Percentiles rank a stretch among this genome's conserved stretches.
Evolutionary conservation across 2,888 invertebrate species (phyloP).

Genomic region (Dryadula phaetusa): DNA sequence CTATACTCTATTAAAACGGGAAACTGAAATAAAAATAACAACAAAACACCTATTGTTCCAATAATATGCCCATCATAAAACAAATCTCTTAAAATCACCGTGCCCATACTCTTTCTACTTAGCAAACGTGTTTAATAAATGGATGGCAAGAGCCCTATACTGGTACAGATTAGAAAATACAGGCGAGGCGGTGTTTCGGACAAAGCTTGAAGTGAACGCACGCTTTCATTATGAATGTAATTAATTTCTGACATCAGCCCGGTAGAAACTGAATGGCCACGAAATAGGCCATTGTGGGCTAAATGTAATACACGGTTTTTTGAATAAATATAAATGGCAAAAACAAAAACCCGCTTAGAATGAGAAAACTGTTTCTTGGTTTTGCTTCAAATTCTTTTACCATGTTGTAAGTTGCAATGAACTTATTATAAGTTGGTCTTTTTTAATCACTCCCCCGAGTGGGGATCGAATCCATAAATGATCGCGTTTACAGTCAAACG

Average conservation of each 20-base stretch:
- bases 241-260: constrained; percentile 49
- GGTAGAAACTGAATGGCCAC: constrained; percentile 44
- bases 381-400: not conserved
- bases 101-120: constrained; percentile 1
- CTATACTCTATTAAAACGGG: too few relatives aligned
- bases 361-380: not conserved
- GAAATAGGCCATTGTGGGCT: constrained; percentile 37
- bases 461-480: too few relatives aligned
- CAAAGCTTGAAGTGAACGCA: constrained; percentile 49
- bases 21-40: too few relatives aligned
- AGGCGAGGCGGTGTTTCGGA: constrained; percentile 46
- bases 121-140: constrained; percentile 38
- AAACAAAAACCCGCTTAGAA: not conserved
- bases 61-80: not conserved
- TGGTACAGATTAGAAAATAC: constrained; percentile 42
- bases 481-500: too few relatives aligned
- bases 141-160: constrained; percentile 39
- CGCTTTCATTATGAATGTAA: constrained; percentile 51
- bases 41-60: too few relatives aligned
- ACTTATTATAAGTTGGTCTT: too few relatives aligned
- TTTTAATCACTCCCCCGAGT: too few relatives aligned
- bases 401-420: too few relatives aligned
- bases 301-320: constrained; percentile 5
- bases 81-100: constrained; percentile 5
- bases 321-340: not conserved